phyloP scores from a whole-genome alignment of 2,797 vertebrate species.

The Pseudomugil tenellus region DNA sequence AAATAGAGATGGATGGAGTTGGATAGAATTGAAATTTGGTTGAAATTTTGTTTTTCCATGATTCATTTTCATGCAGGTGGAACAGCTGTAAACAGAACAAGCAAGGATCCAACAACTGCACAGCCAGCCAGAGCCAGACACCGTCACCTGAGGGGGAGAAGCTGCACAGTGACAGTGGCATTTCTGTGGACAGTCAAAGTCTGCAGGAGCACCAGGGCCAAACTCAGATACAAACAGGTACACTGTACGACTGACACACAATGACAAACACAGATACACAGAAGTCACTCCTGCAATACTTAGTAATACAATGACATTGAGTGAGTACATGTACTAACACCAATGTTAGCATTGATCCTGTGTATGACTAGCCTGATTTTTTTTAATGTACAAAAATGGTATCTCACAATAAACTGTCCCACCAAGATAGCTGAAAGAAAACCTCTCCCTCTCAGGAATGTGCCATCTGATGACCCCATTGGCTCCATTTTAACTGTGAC shows the following conservation, averaged over 20 bases:
- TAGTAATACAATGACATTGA: background rate
- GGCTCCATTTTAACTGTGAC: slow-evolving; percentile 29
- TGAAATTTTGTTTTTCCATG: too few relatives aligned
- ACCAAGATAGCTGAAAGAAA: slow-evolving; percentile 21
- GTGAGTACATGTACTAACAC: background rate
- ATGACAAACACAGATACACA: background rate
- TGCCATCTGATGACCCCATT: slow-evolving; percentile 23
- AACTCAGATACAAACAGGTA: slow-evolving; percentile 84
- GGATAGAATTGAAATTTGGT: too few relatives aligned
- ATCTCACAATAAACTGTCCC: slow-evolving; percentile 18
- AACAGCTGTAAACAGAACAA: slow-evolving; percentile 98
- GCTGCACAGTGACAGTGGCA: slow-evolving; percentile 96
- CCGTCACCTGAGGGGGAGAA: slow-evolving; percentile 96
- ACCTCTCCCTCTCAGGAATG: slow-evolving; percentile 32
- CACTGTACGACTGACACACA: slow-evolving; percentile 7
- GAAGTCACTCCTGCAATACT: background rate
- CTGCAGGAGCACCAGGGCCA: slow-evolving; percentile 91
- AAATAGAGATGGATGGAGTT: background rate
- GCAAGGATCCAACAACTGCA: slow-evolving; percentile 91
- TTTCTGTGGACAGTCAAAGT: slow-evolving; percentile 96
- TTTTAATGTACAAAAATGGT: background rate
- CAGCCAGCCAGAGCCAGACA: slow-evolving; percentile 88
- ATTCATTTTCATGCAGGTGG: slow-evolving; percentile 82
- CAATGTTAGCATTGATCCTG: slow-evolving; percentile 7
- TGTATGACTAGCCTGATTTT: slow-evolving; percentile 1